These are phyloP conservation scores for Cerastoderma edule DNA, from an alignment of 2,888 invertebrate genomes.

Conservation along the genomic window DNA sequence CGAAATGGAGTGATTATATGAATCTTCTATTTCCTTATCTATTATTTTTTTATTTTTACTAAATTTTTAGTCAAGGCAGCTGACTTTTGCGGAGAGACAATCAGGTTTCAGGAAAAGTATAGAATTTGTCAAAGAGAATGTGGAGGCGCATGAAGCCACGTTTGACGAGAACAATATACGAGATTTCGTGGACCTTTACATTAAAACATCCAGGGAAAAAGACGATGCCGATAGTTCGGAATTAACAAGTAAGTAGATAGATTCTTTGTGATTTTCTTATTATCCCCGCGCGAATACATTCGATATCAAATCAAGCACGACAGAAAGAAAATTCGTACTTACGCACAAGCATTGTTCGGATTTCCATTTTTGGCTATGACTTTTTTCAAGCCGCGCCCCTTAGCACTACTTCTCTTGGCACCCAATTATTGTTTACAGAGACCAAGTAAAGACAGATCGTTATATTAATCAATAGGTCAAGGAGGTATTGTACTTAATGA, in stretches of 20 bases:
- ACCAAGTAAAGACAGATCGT: background rate
- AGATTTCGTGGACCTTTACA: slow-evolving; percentile 66
- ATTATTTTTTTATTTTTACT: background rate
- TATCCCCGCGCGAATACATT: too few species aligned
- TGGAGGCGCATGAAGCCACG: slow-evolving; percentile 55
- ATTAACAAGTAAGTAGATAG: slow-evolving; percentile 6
- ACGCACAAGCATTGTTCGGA: too few species aligned
- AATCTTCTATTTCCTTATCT: background rate
- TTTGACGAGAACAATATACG: slow-evolving; percentile 63
- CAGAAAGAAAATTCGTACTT: background rate
- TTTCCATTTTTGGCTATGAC: too few species aligned
- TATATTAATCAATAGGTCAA: too few species aligned
- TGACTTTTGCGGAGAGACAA: background rate
- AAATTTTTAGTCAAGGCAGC: background rate
- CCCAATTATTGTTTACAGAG: background rate
- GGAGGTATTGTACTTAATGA: too few species aligned
- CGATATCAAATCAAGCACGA: background rate
- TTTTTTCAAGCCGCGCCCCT: too few species aligned
- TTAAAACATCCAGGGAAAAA: slow-evolving; percentile 32
- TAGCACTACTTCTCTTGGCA: too few species aligned
- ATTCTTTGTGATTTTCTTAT: too few species aligned
- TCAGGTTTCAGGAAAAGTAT: background rate
- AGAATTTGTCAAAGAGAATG: slow-evolving; percentile 9
- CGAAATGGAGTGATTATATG: background rate
- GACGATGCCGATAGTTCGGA: background rate